phyloP scores from a whole-genome alignment of 2,888 invertebrate genomes.

The Drosophila paracracens region DNA sequence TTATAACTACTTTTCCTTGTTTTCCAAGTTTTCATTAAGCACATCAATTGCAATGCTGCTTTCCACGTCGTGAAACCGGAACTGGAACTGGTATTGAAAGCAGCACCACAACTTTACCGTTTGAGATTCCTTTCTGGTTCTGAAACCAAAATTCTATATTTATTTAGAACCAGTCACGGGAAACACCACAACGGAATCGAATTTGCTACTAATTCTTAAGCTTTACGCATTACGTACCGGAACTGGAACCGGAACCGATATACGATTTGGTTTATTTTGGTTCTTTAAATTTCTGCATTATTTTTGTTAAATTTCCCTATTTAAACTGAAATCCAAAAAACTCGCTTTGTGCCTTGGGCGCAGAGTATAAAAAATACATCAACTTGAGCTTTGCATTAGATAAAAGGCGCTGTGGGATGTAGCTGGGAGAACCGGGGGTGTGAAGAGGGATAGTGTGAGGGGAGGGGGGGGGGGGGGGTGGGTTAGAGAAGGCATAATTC shows the following conservation, averaged over 20 bases:
- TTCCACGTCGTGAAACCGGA: not conserved
- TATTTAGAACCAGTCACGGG: not conserved
- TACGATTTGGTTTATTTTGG: not conserved
- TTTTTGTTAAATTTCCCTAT: not conserved
- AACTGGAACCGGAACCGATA: not conserved
- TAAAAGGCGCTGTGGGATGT: slow-evolving; percentile 12
- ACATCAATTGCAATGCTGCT: too few relatives aligned
- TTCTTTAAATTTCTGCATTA: not conserved
- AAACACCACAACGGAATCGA: not conserved
- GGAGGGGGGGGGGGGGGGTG: not conserved
- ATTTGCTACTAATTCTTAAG: not conserved
- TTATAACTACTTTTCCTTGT: not conserved
- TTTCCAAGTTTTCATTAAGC: not conserved
- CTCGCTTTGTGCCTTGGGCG: too few relatives aligned
- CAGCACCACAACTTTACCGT: not conserved
- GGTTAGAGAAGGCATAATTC: slow-evolving; percentile 42
- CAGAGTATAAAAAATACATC: not conserved
- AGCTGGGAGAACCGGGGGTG: too few relatives aligned
- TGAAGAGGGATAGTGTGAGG: not conserved
- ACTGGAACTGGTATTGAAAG: not conserved
- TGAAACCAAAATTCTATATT: not conserved
- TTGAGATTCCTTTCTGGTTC: not conserved
- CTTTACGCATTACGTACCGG: not conserved
- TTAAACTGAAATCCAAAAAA: not conserved
- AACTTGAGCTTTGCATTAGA: slow-evolving; percentile 45